Conservation (phyloP, 2,113 vertebrate genomes). For the Dolichotis patagonum region DNA sequence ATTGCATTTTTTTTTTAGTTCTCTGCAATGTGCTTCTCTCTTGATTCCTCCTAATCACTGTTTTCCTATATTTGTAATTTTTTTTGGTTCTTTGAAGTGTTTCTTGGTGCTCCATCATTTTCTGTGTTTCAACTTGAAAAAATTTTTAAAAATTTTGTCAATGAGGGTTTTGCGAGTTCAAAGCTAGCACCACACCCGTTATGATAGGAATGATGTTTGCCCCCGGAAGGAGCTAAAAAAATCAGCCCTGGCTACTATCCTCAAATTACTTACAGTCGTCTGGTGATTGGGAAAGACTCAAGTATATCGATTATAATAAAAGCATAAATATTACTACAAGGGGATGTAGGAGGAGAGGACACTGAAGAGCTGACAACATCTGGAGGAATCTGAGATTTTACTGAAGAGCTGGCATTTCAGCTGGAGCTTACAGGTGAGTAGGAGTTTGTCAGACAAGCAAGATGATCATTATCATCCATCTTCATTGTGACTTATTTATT, state of each 20-base stretch:
- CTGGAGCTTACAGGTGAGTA: neutral
- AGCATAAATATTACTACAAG: neutral
- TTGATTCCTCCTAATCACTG: neutral
- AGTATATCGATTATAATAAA: neutral
- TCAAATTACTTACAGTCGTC: neutral
- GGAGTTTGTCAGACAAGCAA: neutral
- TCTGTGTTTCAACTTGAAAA: neutral
- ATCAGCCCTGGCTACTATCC: neutral
- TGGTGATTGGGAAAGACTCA: neutral
- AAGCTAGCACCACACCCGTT: neutral
- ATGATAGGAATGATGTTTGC: neutral
- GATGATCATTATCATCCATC: neutral
- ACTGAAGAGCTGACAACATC: rapidly evolving
- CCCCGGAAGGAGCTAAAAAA: neutral
- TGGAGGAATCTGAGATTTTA: neutral
- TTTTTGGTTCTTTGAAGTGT: neutral
- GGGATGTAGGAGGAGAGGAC: neutral
- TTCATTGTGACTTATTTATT: constrained; percentile 29
- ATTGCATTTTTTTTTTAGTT: constrained; percentile 9
- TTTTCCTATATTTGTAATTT: constrained; percentile 6
- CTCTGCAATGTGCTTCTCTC: constrained; percentile 7
- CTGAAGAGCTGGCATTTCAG: neutral
- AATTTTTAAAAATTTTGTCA: neutral
- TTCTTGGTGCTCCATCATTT: neutral
- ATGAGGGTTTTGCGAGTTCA: neutral